Conservation (phyloP, 2,113 vertebrate species). For the Thinocorus orbignyianus region DNA sequence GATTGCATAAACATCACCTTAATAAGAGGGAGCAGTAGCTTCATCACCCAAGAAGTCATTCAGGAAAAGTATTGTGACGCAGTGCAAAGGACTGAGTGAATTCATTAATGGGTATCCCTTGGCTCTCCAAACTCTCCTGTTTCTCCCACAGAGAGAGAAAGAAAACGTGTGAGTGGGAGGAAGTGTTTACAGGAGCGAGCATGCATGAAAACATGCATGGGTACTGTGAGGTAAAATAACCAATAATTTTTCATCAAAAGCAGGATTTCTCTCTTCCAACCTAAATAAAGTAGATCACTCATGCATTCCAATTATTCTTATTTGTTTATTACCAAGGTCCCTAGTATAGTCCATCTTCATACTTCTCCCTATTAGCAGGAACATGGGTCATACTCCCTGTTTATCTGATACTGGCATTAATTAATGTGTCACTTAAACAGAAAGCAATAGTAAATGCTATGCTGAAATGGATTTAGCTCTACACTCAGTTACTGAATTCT, state of each 20-base stretch:
- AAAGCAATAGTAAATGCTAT: background rate
- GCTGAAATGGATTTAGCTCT: background rate
- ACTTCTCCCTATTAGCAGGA: background rate
- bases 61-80: background rate
- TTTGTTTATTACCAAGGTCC: background rate
- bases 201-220: background rate
- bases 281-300: background rate
- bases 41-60: background rate
- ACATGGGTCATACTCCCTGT: background rate
- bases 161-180: background rate
- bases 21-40: background rate
- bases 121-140: background rate
- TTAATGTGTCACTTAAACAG: background rate
- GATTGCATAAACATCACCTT: slow-evolving; percentile 37
- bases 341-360: background rate
- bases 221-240: background rate
- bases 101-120: background rate
- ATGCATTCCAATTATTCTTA: background rate
- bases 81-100: background rate
- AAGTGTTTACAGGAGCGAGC: background rate
- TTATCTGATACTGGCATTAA: background rate
- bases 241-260: background rate
- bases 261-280: background rate
- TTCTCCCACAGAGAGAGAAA: background rate
- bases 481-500: background rate